Evolutionary conservation across 2,113 vertebrate genomes (phyloP).

Genomic region (Opisthocomus hoazin): DNA sequence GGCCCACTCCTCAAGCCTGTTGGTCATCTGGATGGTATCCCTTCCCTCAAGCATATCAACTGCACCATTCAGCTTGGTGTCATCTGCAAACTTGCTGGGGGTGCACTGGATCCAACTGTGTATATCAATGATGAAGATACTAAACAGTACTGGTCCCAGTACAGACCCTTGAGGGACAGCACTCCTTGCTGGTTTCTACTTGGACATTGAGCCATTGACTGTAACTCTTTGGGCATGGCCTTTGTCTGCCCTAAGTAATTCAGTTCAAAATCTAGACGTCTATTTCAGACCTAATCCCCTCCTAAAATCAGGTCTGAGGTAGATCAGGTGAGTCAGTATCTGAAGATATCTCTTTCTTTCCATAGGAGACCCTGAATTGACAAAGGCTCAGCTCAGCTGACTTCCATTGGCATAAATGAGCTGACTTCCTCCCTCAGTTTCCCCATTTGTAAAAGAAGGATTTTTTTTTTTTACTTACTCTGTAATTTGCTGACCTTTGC

Average conservation of each 20-base stretch:
- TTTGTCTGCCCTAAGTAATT: neutral
- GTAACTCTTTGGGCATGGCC: neutral
- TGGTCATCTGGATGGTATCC: neutral
- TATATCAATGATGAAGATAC: neutral
- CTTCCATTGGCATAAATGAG: neutral
- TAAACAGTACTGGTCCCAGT: neutral
- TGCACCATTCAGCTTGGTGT: neutral
- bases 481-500: neutral
- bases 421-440: neutral
- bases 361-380: neutral
- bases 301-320: neutral
- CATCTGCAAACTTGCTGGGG: neutral
- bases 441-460: neutral
- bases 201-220: neutral
- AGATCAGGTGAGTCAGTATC: neutral
- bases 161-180: neutral
- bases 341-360: neutral
- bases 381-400: neutral
- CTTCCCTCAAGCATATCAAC: neutral
- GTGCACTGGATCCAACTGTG: neutral
- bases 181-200: neutral
- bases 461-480: neutral
- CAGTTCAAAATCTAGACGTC: neutral
- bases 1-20: no score
- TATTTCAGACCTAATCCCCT: neutral